Evolutionary conservation across 2,113 vertebrate genomes (phyloP).

Genomic region (Egretta garzetta): DNA sequence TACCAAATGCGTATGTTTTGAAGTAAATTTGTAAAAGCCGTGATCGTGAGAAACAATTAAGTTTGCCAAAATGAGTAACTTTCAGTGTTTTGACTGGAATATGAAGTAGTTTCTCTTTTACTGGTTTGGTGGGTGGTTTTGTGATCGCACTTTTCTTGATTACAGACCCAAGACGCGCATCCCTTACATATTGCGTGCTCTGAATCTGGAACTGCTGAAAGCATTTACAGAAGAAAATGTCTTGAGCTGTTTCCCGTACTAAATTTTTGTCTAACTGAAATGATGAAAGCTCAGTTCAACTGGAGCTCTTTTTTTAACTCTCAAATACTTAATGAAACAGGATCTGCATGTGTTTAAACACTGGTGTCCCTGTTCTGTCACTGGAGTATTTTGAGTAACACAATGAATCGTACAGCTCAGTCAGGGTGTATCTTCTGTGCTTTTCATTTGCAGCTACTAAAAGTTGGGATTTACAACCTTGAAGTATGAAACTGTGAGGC

Average conservation of each 20-base stretch:
- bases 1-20: background rate
- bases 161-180: background rate
- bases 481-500: background rate
- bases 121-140: background rate
- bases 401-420: fast-evolving
- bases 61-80: background rate
- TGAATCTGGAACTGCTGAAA: background rate
- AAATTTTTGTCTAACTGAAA: background rate
- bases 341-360: background rate
- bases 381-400: background rate
- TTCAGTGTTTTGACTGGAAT: background rate
- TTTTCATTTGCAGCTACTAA: background rate
- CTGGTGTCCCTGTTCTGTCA: fast-evolving
- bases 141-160: background rate
- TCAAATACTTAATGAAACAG: background rate
- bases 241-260: background rate
- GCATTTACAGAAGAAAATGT: background rate
- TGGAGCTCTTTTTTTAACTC: background rate
- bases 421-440: background rate
- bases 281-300: background rate
- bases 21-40: background rate
- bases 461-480: background rate
- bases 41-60: background rate
- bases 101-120: background rate
- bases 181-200: background rate